Evolutionary conservation across 2,888 invertebrate species (phyloP), one percentile per base, ranked within the genome.

Genomic region (Eupithecia inturbata): DNA sequence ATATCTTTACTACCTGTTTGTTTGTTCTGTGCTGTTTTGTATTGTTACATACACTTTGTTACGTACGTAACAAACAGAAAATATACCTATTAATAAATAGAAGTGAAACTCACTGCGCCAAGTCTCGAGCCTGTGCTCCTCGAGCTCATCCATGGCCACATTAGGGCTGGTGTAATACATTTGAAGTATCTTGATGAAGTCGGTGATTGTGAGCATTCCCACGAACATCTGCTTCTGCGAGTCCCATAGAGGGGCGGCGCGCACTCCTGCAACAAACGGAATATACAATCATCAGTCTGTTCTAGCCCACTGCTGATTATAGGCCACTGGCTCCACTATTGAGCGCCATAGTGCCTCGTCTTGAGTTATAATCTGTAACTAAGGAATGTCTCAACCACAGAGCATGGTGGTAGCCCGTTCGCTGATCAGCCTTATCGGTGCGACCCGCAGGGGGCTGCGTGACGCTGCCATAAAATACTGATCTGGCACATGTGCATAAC

Each of bases 131-230:
- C 98, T 98, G 92, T 99, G 99, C 91, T 99, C 99, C 90, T 99
- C 99, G 82, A 99, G 94, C 92, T 99, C 99, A 84, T 99, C 99
- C 98, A 99, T 99, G 82, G 97, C 96, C 74, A 97, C 97, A 84
- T 97, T 95, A 71, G 98, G 98, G 85, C 98, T 98, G 87, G 97
- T 98, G 95, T 99, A 99, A 95, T 99, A 99, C 97, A 98, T 99
- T 93, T 98, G 97, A 84, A 99, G 96, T 85, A 99, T 99, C 94
- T 99, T 98, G 87, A 99, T 99, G 93, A 99, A 99, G 95, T 99
- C 99, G 71, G 99, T 99, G 85, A 99, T 99, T 80, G 99, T 99
- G 83, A 99, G 95, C 99, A 99, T 99, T 82, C 99, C 99, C 79
- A 99, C 97, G 94, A 98, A 99, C 90, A 97, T 96, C 91, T 99